Evolutionary conservation across 1,140 invertebrate species (phyloP), one percentile per base, ranked within the genome.

Genomic region (Cyclargus thomasi): DNA sequence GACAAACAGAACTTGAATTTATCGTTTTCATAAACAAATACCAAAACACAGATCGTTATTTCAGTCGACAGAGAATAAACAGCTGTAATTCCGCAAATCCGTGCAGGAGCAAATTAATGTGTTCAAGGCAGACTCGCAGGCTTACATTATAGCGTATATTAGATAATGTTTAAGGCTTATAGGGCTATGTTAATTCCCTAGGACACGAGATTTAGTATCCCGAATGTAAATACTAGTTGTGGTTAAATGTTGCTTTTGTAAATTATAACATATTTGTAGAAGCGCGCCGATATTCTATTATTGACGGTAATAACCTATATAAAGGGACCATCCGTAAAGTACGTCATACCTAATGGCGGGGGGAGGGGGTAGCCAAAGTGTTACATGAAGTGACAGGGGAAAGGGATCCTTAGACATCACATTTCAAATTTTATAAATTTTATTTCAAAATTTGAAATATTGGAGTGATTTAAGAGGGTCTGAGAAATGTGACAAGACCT

Each of bases 61-160:
- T 77, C 79, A 83, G 79, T 79, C 74, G 71, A 75, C 80, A 76
- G 74, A 72, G 74, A 75, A 85, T 87, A 86, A 87, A 87, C 83
- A 87, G 81, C 79, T 79, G 78, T 85, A 85, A 85, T 85, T 75
- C 80, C 77, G 81, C 79, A 85, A 85, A 87, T 87, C 85, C 85
- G 74, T 70, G 78, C 78, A 77, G 77, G 80, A 82, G 72, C 74
- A 84, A 84, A 85, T 85, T 84, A 87, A 87, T 82, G 83, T 82
- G 78, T 79, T 77, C 72, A 77, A 76, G 70, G 77, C 78, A 75
- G 67, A 59, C 82, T 83, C 77, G 71, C 67, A 71, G 83, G 85
- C 84, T 87, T 87, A 84, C 80, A 74, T 74, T 73, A 74, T 73
- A 73, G 74, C 72, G 73, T 82, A 81, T 83, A 83, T 82, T 82